Base-by-base conservation (phyloP, 30 jellyfish, hydroid and myxozoan species). In the Hydractinia symbiolongicarpus region DNA sequence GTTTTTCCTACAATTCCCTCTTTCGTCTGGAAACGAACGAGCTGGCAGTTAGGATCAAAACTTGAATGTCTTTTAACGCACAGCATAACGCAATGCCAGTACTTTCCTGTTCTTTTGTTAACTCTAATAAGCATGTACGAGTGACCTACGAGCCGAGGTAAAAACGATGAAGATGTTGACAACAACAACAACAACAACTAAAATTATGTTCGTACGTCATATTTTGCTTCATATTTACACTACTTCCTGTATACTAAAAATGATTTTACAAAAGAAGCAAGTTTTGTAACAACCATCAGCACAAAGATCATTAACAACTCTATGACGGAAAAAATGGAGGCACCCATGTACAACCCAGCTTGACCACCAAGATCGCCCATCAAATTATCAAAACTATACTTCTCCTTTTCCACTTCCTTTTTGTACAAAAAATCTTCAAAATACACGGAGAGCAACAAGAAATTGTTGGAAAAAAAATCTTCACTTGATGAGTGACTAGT, bases 301-400 rank as follows among this genome's bases (percentile, higher is more conserved):
- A 71, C 51, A 30, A 53, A 7, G 8, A 71, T 50, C 60, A 53
- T 4, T 8, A 71, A 15, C 52, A 71, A 50, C n/a, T 71, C 80
- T 19, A 71, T 20, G 9, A 71, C 60, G 9, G 80, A 71, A 50
- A 71, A 71, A 8, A 71, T 20, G 21, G 80, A 71, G 9, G 68
- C 80, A 9, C 80, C 80, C 55, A 71, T n/a, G 51, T 14, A 71
- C 80, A 71, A 71, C 4, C 80, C 80, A 30, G 60, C 60, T 15
- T 19, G 60, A 7, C 80, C 80, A 71, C 80, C 80, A 49, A 71
- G 13, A 71, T 71, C 80, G 5, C 60, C 80, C 7, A 71, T 71
- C 68, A 71, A 71, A 71, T 19, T 50, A 20, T 19, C 68, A 53
- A 71, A 6, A 19, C 30, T 50, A 19, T 19, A 71, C 4, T 50